Percentiles rank a stretch among this genome's conserved stretches.
phyloP scores from a whole-genome alignment of 2,113 vertebrate species.

The Grallaria varia region DNA sequence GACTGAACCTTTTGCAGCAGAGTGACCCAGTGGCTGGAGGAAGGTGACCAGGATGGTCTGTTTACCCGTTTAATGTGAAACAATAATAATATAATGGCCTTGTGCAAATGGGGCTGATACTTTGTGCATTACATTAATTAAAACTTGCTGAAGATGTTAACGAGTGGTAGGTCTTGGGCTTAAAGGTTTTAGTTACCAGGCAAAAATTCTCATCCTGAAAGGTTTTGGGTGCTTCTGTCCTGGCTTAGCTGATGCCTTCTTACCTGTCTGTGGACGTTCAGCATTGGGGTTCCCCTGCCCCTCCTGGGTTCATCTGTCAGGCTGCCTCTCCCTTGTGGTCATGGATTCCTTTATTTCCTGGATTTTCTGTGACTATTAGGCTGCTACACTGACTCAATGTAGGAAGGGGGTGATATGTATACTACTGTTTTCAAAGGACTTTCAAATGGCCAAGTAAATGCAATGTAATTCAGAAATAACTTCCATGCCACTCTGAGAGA shows the following conservation, averaged over 20 bases:
- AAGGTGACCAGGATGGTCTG: neutral
- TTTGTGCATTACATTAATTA: neutral
- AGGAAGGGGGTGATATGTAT: neutral
- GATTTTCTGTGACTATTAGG: neutral
- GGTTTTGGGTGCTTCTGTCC: neutral
- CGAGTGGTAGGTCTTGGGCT: neutral
- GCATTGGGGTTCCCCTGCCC: neutral
- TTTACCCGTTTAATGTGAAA: neutral
- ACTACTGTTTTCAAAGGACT: neutral
- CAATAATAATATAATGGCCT: neutral
- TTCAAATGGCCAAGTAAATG: neutral
- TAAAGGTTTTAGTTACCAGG: neutral
- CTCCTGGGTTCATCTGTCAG: neutral
- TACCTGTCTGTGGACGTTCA: neutral
- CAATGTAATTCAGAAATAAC: neutral
- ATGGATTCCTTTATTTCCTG: neutral
- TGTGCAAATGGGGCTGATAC: neutral
- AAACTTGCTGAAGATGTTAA: neutral
- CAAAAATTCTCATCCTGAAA: neutral
- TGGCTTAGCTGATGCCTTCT: neutral
- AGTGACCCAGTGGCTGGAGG: neutral
- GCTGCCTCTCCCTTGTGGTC: neutral
- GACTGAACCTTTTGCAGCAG: neutral
- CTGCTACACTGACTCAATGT: neutral
- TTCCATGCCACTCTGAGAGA: rapidly evolving